Base-by-base conservation (phyloP, 2,113 vertebrate species). In the Oryzias curvinotus region DNA sequence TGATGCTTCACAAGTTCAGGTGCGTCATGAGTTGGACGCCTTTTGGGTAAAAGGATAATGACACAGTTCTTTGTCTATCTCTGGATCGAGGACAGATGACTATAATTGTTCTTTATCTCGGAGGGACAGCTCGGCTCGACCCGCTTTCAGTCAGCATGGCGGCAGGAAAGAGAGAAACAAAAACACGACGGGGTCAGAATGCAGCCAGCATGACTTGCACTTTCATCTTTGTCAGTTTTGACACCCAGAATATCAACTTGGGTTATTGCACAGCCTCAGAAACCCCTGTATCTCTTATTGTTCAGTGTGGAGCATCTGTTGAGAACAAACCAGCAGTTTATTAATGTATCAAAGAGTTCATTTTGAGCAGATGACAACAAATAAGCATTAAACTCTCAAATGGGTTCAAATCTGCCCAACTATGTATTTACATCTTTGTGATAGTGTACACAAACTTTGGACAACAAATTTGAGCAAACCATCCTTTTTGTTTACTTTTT, bases 1-100 rank as follows among this genome's bases (percentile, higher is more conserved):
- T 69, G 70, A 68, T 62, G 76, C 58, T 61, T 44, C 65, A 49
- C 25, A 72, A 79, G 46, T 63, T 54, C 47, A 84, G 84, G 77
- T 77, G 81, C 75, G 73, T 82, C 26, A 72, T 82, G 72, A 81
- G 72, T 76, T 54, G 65, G 51, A 66, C 62, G 59, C 83, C 51
- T 88, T 85, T 65, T 79, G 84, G 89, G 83, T 84, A 89, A 89
- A 90, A 72, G 86, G 80, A 88, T 84, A 87, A 88, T 90, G 91
- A 91, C 91, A 92, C 88, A 91, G 90, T 91, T 93, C 84, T 73
- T 67, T 48, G 80, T 90, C 91, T 92, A 92, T 93, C 91, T 91
- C 86, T 91, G 91, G 88, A 92, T 92, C 75, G 78, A 92, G 91
- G 91, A 90, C 91, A 82, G 82, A 84, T 74, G 77, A 84, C 90